Evolutionary conservation across 2,113 vertebrate species (phyloP).

Genomic region (Daboia siamensis): DNA sequence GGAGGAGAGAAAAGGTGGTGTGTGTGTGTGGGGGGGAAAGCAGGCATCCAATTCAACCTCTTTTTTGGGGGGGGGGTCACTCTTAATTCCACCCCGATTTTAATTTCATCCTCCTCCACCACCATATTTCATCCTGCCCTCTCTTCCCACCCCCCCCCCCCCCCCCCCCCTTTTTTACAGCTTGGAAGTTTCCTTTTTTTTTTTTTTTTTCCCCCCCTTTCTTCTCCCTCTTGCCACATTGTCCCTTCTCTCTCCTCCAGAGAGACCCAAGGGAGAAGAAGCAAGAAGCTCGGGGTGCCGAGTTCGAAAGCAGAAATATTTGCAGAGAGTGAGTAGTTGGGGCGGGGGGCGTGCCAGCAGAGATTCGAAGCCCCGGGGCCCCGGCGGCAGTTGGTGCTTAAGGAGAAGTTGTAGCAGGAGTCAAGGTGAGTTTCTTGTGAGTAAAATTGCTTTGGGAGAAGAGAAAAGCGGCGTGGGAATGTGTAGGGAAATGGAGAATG

Average conservation of each 20-base stretch:
- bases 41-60: neutral
- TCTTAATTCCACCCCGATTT: neutral
- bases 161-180: neutral
- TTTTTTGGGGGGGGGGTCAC: neutral
- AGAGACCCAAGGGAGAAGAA: neutral
- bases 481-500: neutral
- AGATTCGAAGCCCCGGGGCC: neutral
- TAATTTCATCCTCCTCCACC: neutral
- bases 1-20: neutral
- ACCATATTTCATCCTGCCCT: neutral
- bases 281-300: neutral
- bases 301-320: neutral
- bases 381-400: neutral
- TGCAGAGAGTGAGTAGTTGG: neutral
- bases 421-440: neutral
- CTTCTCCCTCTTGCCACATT: rapidly evolving
- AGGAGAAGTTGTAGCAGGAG: neutral
- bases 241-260: no score
- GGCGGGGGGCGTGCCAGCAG: neutral
- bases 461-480: neutral
- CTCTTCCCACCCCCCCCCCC: neutral
- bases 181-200: neutral
- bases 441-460: neutral
- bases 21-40: rapidly evolving
- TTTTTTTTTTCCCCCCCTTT: no score